Base-by-base conservation (phyloP, 2,113 vertebrate species). In the Sprattus sprattus region DNA sequence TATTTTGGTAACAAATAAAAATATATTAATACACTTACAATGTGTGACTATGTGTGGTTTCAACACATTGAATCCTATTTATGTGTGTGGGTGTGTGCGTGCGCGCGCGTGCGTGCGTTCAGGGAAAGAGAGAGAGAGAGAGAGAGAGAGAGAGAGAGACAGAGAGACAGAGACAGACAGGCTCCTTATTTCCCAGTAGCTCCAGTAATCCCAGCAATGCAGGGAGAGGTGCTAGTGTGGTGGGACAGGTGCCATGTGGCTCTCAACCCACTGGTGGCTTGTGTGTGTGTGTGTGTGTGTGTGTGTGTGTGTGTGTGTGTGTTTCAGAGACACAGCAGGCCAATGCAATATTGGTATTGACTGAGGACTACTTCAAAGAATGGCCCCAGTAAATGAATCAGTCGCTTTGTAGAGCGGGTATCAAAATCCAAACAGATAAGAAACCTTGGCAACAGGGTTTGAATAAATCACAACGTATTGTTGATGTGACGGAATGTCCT, bases 191-290 rank as follows among this genome's bases (percentile, higher is more conserved):
- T 86, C 45, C 25, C 83, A 84, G 86, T 50, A 84, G 82, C 82
- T 84, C 67, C 57, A 81, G 71, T 28, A 85, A 83, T 88, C 45
- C 25, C 75, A 85, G 57, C 85, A 54, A 89, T 88, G 87, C 28
- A 82, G 84, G 57, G 75, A 81, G 87, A 89, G 85, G 81, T 86
- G 83, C 45, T 49, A 71, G 85, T 81, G 75, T 86, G 25, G 44
- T 47, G 44, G 82, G 81, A 45, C 50, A 60, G 47, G 25, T 78
- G 78, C 75, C n/a, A 84, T 32, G 44, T 32, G n/a, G 16, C 45
- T 18, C 82, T 25, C 25, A 39, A 67, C 11, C n/a, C 54, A 81
- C 18, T 50, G 39, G 50, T 64, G 82, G 45, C 6, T 6, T 83
- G 82, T 84, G 82, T 75, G 11, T 85, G 60, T 75, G 54, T 85